These are phyloP conservation scores for Drosophila athabasca DNA, from an alignment of 1,140 invertebrate species.

Conservation along the genomic window DNA sequence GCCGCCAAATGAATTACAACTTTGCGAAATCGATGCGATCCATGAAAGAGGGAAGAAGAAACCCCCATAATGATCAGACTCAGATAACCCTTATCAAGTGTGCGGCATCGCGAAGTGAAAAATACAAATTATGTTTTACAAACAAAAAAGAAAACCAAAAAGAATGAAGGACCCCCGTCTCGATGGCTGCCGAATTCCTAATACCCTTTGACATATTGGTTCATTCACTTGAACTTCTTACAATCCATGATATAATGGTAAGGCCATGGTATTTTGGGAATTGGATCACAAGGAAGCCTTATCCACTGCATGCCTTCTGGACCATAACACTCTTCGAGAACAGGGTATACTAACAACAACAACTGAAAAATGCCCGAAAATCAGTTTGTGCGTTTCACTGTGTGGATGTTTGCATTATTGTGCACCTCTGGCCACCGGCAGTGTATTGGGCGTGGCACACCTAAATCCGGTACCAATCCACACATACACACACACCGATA, in stretches of 20 bases:
- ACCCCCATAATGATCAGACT: constrained; percentile 17
- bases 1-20: constrained; percentile 52
- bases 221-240: too few species aligned
- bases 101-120: constrained; percentile 52
- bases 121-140: constrained; percentile 72
- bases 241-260: too few species aligned
- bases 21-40: constrained; percentile 17
- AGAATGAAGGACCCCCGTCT: too few species aligned
- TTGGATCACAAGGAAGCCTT: too few species aligned
- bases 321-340: not conserved
- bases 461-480: constrained; percentile 44
- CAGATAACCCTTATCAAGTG: constrained; percentile 71
- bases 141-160: constrained; percentile 28
- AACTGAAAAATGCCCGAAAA: constrained; percentile 6
- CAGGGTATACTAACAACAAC: constrained; percentile 4
- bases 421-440: constrained; percentile 38
- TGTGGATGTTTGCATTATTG: not conserved
- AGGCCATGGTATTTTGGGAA: not conserved
- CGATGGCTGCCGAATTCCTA: not conserved
- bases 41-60: not conserved
- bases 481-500: not conserved
- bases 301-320: too few species aligned
- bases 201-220: constrained; percentile 1
- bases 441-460: constrained; percentile 50
- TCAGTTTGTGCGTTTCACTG: constrained; percentile 4